Evolutionary conservation across 1,140 invertebrate genomes (phyloP).

Genomic region (Cyrtorhinus lividipennis): DNA sequence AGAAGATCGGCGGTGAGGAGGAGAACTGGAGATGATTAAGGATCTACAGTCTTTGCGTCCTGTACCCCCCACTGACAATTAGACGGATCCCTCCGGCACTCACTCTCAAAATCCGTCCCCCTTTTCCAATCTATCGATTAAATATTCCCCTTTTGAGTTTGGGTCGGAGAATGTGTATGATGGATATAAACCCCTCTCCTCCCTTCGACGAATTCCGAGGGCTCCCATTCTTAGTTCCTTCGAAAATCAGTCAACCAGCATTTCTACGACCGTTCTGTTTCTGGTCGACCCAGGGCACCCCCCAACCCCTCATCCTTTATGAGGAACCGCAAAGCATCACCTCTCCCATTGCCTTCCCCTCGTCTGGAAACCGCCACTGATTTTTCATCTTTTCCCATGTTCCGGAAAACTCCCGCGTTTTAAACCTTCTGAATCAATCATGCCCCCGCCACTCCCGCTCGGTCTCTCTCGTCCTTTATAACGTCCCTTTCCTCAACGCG

Average conservation of each 20-base stretch:
- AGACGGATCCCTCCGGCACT: slow-evolving; percentile 24
- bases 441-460: background rate
- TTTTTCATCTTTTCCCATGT: slow-evolving; percentile 18
- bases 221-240: slow-evolving; percentile 23
- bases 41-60: slow-evolving; percentile 23
- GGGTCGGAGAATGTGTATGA: slow-evolving; percentile 19
- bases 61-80: slow-evolving; percentile 25
- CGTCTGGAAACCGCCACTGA: slow-evolving; percentile 17
- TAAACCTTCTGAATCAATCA: slow-evolving; percentile 12
- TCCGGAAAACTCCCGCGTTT: background rate
- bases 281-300: too few species aligned
- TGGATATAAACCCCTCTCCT: slow-evolving; percentile 24
- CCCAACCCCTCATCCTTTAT: too few species aligned
- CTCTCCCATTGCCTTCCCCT: background rate
- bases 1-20: slow-evolving; percentile 11
- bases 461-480: background rate
- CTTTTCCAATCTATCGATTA: slow-evolving; percentile 23
- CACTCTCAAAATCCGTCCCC: slow-evolving; percentile 11
- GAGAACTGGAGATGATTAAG: slow-evolving; percentile 24
- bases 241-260: slow-evolving; percentile 21
- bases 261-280: background rate
- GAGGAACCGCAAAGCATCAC: too few species aligned
- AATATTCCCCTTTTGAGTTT: slow-evolving; percentile 22
- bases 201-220: slow-evolving; percentile 23
- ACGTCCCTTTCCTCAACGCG: background rate